Percentiles rank a stretch among this genome's conserved stretches.
phyloP scores from a whole-genome alignment of 2,113 vertebrate species.

The Bubo blakistoni region DNA sequence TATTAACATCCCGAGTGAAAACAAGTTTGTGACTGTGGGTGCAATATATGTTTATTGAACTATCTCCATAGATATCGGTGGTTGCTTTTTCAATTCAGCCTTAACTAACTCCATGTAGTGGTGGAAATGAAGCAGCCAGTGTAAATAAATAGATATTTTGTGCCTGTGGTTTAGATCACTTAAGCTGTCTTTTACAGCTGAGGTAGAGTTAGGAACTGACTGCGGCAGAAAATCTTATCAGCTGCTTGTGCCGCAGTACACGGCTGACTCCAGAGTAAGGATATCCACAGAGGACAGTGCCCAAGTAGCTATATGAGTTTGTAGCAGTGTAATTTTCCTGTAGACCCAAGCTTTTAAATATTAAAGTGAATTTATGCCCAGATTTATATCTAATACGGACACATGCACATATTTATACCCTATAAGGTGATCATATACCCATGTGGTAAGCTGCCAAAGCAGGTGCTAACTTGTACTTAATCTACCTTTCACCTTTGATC shows the following conservation, averaged over 20 bases:
- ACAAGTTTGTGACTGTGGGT: not conserved
- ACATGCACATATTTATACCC: not conserved
- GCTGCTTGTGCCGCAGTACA: not conserved
- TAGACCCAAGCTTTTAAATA: not conserved
- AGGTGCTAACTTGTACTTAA: not conserved
- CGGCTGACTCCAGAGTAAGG: not conserved
- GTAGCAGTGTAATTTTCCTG: not conserved
- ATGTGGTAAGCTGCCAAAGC: not conserved
- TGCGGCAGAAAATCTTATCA: not conserved
- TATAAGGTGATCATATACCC: not conserved
- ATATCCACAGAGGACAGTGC: not conserved
- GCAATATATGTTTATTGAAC: not conserved
- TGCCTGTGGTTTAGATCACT: not conserved
- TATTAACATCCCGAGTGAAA: not conserved
- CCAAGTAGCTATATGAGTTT: not conserved
- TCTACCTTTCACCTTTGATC: slow-evolving; percentile 6
- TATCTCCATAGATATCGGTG: not conserved
- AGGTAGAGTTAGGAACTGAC: not conserved
- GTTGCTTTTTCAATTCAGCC: not conserved
- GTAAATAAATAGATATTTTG: slow-evolving; percentile 18
- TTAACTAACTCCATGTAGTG: not conserved
- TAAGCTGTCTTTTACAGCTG: not conserved
- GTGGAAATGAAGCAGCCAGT: not conserved
- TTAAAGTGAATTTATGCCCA: not conserved
- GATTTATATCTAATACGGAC: not conserved